Conservation (phyloP, 53 echinoderm and acorn worm species). For the Echinarachnius parma region DNA sequence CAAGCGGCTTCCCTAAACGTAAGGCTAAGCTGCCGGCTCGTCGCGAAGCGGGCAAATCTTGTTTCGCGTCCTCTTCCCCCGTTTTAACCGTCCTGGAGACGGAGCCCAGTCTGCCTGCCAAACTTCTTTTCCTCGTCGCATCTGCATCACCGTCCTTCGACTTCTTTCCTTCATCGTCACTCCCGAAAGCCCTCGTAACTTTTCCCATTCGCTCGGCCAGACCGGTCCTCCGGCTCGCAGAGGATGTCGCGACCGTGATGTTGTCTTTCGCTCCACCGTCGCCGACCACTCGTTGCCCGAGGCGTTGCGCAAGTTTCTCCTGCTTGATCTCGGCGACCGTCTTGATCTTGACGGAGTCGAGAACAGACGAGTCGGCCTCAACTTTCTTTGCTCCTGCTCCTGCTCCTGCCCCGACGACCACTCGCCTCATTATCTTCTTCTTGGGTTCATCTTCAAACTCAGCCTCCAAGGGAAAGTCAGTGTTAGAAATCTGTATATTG, state of each 20-base stretch:
- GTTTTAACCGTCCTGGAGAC: background rate
- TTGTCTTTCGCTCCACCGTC: background rate
- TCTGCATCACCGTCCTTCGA: background rate
- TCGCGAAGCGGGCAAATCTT: no score
- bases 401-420: slow-evolving; percentile 2
- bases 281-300: slow-evolving; percentile 18
- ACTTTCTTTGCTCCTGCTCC: background rate
- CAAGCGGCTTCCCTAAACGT: no score
- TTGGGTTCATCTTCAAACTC: background rate
- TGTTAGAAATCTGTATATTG: no score
- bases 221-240: background rate
- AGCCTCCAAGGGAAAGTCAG: background rate
- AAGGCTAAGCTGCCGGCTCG: no score
- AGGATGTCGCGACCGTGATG: slow-evolving; percentile 2
- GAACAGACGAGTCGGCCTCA: background rate
- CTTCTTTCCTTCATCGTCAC: background rate
- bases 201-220: slow-evolving; percentile 11
- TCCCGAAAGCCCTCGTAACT: background rate
- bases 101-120: background rate
- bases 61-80: no score
- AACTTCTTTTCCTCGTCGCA: background rate
- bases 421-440: background rate
- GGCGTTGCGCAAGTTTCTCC: slow-evolving; percentile 42
- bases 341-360: slow-evolving; percentile 43
- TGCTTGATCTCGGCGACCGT: slow-evolving; percentile 52